A percentile compares a stretch with the other conserved stretches of the same genome.
Evolutionary conservation across 2,113 vertebrate genomes (phyloP).

Genomic region (Phaetusa simplex): DNA sequence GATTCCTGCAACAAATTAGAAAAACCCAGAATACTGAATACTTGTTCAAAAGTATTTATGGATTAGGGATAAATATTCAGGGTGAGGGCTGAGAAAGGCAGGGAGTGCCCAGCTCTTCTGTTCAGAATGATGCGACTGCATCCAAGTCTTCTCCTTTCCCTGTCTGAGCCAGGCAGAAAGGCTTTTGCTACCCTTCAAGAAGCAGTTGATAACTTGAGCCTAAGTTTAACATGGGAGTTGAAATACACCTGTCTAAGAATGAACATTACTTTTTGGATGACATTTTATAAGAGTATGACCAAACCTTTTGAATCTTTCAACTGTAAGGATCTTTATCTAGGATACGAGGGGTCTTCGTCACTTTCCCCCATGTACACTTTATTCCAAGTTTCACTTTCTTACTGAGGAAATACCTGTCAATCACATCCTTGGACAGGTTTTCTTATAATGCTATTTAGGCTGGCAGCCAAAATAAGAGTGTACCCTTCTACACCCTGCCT

Average conservation of each 20-base stretch:
- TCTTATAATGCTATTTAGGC: background rate
- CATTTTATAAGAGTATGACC: background rate
- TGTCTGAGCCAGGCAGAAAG: background rate
- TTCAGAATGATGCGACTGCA: background rate
- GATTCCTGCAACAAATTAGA: background rate
- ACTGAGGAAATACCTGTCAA: background rate
- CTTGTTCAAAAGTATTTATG: background rate
- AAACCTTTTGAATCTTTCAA: background rate
- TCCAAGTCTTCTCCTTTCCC: background rate
- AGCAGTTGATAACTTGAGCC: background rate
- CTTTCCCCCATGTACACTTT: background rate
- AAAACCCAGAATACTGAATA: background rate
- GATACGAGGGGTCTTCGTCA: background rate
- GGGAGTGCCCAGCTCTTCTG: background rate
- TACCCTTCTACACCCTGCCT: background rate
- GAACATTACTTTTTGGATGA: background rate
- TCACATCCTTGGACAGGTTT: background rate
- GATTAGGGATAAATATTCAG: background rate
- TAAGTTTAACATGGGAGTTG: background rate
- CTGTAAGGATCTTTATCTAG: background rate
- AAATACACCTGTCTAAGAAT: background rate
- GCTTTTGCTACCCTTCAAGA: background rate
- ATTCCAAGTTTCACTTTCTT: conserved; percentile 17
- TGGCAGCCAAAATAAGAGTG: background rate
- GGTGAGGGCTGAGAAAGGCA: background rate